These are phyloP conservation scores for Ferdinandea cuprea DNA, from an alignment of 2,888 invertebrate genomes.

Conservation along the genomic window DNA sequence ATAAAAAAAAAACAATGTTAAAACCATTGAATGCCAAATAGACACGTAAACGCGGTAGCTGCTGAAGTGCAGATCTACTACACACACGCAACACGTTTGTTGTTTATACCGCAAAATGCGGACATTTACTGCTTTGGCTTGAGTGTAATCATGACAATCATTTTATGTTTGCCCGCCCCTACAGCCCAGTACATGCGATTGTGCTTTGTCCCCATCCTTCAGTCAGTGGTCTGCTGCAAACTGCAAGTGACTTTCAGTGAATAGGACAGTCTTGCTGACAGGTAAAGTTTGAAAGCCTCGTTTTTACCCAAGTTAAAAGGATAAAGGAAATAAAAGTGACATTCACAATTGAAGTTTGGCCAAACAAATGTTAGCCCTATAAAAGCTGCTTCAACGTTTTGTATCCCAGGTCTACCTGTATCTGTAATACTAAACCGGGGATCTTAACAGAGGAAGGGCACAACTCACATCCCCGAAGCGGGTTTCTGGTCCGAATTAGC, in stretches of 20 bases:
- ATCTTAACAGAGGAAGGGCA: no score
- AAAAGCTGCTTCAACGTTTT: no score
- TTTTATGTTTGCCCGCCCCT: conserved; percentile 67
- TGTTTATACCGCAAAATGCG: conserved; percentile 68
- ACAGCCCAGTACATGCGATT: conserved; percentile 33
- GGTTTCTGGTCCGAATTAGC: no score
- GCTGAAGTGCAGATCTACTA: conserved; percentile 70
- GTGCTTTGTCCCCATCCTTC: conserved; percentile 9
- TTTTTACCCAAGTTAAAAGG: no score
- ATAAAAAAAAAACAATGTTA: conserved; percentile 18
- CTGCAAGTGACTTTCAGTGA: conserved; percentile 20
- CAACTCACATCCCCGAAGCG: no score
- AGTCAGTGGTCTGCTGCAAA: neutral
- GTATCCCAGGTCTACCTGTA: no score
- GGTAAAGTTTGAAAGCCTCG: no score
- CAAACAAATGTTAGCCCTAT: no score
- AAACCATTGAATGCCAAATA: conserved; percentile 71
- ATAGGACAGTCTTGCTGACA: conserved; percentile 35
- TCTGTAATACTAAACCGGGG: no score
- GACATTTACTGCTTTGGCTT: conserved; percentile 64
- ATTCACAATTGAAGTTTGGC: no score
- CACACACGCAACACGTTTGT: conserved; percentile 70
- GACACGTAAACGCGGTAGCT: conserved; percentile 74
- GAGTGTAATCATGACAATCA: conserved; percentile 73
- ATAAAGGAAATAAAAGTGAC: no score